Evolutionary conservation across 92 coral and sea anemone species (phyloP), one percentile per base, ranked within the genome.

Genomic region (Phenganax marumi): DNA sequence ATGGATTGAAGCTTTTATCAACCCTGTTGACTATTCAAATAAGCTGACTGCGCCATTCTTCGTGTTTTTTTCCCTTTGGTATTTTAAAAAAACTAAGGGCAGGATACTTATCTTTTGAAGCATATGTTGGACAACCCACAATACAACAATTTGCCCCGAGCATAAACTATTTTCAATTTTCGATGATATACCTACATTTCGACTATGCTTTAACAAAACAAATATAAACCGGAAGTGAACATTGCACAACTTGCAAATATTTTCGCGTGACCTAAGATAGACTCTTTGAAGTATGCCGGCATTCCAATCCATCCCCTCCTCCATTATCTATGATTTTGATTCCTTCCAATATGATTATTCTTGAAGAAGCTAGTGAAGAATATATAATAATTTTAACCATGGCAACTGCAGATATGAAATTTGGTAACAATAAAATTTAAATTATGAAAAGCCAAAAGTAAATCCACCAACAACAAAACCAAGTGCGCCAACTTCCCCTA

Each of bases 41-140:
- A 25, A 66, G 72, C 17, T 66, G 72, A 66, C 72, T 66, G 6
- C 72, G 49, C 72, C 72, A 66, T 66, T 66, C 72, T 39, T 66
- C 49, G 10, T 66, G 72, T 66, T 10, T 2, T 66, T 66, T 66
- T 66, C 72, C 72, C 16, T 66, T 23, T 25, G 49, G 72, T 66
- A 66, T 66, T 23, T 66, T 66, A 66, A 66, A 66, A 7, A 66
- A 66, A 66, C 72, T 66, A 25, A 66, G 72, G 16, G 49, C 72
- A 66, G 72, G 72, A 66, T 66, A 66, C 16, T 5, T 66, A 66
- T 14, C 50, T 66, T 24, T 66, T 39, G 72, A 66, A 25, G 72
- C 72, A 66, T 66, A 66, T 25, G 72, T 66, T 6, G 72, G 72
- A 39, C 72, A 66, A 66, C 50, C 49, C 25, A 66, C 72, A 10